Conservation (phyloP, 2,888 invertebrate species). For the Acleris holmiana region DNA sequence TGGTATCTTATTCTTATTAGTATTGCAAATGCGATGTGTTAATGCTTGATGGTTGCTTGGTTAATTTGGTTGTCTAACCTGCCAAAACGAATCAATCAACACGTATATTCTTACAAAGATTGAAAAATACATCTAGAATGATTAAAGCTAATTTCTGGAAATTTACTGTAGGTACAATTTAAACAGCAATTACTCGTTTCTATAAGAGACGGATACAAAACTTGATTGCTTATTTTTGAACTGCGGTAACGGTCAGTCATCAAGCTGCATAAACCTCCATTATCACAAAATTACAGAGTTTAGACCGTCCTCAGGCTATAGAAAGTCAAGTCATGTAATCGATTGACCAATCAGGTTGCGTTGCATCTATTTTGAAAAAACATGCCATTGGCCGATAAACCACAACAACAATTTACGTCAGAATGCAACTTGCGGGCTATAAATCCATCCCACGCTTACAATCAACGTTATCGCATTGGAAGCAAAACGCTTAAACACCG, state of each 20-base stretch:
- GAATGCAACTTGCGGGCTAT: not conserved
- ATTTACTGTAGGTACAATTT: too few relatives aligned
- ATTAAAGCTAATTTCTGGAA: too few relatives aligned
- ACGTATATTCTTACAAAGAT: too few relatives aligned
- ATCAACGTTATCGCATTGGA: constrained; percentile 17
- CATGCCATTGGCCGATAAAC: constrained; percentile 10
- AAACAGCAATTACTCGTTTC: not conserved
- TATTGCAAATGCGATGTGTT: too few relatives aligned
- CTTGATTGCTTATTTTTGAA: not conserved
- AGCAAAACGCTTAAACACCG: constrained; percentile 22
- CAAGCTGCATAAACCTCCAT: not conserved
- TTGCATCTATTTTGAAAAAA: constrained; percentile 7
- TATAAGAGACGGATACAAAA: too few relatives aligned
- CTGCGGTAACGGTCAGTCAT: not conserved
- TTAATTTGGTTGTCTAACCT: too few relatives aligned
- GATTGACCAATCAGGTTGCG: constrained; percentile 3
- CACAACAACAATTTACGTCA: constrained; percentile 16
- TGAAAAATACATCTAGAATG: too few relatives aligned
- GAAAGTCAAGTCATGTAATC: constrained; percentile 8
- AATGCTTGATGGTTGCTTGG: too few relatives aligned
- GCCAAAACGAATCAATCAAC: too few relatives aligned
- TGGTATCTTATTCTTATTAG: too few relatives aligned
- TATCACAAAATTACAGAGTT: not conserved
- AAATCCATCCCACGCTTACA: constrained; percentile 20
- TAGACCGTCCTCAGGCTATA: not conserved